phyloP scores from a whole-genome alignment of 2,888 invertebrate species.

The Anorthoa munda region DNA sequence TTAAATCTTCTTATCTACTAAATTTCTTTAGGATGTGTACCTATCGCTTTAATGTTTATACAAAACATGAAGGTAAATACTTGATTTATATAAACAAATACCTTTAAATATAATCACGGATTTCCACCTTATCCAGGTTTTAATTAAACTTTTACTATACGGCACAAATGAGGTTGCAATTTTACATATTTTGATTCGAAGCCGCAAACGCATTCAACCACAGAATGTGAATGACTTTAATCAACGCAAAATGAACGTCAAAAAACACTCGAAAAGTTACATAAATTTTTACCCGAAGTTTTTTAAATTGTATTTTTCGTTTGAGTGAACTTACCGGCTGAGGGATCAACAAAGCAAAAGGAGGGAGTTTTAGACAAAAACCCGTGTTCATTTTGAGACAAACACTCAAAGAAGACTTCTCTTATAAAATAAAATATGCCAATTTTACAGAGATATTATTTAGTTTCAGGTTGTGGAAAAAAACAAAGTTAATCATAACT shows the following conservation, averaged over 20 bases:
- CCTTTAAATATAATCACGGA: not conserved
- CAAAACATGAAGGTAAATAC: no score
- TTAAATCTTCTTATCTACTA: not conserved
- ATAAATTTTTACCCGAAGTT: conserved; percentile 71
- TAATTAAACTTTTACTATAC: conserved; percentile 12
- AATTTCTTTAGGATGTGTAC: no score
- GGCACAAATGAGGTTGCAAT: conserved; percentile 30
- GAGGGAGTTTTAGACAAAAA: conserved; percentile 64
- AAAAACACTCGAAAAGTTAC: conserved; percentile 73
- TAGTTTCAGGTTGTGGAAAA: no score
- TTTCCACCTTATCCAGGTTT: not conserved
- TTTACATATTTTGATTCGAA: conserved; percentile 23
- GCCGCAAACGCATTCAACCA: conserved; percentile 38
- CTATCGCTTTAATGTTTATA: no score
- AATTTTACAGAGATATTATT: no score
- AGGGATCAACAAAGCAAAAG: conserved; percentile 62
- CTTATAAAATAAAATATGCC: no score
- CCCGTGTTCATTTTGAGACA: no score
- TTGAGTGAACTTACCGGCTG: conserved; percentile 71
- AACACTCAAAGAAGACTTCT: no score
- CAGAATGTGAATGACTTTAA: conserved; percentile 69
- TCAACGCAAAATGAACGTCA: conserved; percentile 71
- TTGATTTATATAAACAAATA: no score
- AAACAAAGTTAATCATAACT: no score
- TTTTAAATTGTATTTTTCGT: conserved; percentile 78